phyloP scores from a whole-genome alignment of 2,888 invertebrate species.

The Eupithecia centaureata region DNA sequence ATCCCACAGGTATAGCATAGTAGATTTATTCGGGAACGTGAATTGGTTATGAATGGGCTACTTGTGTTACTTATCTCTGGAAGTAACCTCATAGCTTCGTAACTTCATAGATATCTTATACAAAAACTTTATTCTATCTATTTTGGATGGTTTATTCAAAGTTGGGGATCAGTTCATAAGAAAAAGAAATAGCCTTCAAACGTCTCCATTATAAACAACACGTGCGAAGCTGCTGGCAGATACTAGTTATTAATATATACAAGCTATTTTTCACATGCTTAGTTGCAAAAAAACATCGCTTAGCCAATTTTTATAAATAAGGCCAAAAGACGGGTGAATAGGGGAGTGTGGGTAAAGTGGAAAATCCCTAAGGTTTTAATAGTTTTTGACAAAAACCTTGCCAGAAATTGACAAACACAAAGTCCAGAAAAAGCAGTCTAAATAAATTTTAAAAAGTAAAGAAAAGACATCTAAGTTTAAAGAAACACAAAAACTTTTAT shows the following conservation, averaged over 20 bases:
- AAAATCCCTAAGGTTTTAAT: background rate
- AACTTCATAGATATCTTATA: too few species aligned
- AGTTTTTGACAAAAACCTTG: background rate
- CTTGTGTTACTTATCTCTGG: background rate
- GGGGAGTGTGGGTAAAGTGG: too few species aligned
- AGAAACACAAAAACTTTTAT: constrained; percentile 1
- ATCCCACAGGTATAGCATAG: constrained; percentile 38
- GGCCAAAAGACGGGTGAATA: too few species aligned
- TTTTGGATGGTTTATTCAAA: background rate
- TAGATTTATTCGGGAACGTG: constrained; percentile 49
- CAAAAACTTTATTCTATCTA: background rate
- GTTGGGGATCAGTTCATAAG: too few species aligned
- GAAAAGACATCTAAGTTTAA: background rate
- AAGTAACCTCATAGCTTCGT: background rate
- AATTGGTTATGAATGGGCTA: constrained; percentile 37
- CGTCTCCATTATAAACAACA: too few species aligned
- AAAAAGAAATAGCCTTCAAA: too few species aligned
- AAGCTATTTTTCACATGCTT: too few species aligned
- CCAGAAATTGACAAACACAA: background rate
- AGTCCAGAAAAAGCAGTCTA: background rate
- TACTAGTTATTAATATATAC: too few species aligned
- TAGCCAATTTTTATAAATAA: background rate
- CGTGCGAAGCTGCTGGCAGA: too few species aligned
- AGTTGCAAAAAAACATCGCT: background rate
- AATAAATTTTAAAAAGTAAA: background rate